phyloP scores from a whole-genome alignment of 2,888 invertebrate genomes.

The Napeogenes inachia region DNA sequence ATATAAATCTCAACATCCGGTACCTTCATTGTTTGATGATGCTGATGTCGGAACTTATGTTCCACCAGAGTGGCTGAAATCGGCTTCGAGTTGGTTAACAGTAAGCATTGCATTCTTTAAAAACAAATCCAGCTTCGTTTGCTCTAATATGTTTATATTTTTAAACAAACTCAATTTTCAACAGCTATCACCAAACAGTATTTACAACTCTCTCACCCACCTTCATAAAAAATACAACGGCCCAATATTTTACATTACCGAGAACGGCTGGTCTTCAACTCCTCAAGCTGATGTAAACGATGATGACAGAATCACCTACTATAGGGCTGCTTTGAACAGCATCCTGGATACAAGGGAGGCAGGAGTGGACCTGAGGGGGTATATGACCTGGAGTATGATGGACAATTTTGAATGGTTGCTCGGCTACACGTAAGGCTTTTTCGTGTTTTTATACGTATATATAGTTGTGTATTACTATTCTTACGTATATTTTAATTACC shows the following conservation, averaged over 20 bases:
- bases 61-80: conserved; percentile 43
- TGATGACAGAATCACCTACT: conserved; percentile 60
- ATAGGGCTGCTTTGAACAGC: conserved; percentile 60
- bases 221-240: conserved; percentile 68
- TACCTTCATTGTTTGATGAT: conserved; percentile 47
- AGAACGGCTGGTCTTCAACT: conserved; percentile 76
- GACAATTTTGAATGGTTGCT: conserved; percentile 81
- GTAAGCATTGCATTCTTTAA: conserved; percentile 36
- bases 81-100: conserved; percentile 49
- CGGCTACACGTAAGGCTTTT: conserved; percentile 70
- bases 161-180: conserved; percentile 5
- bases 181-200: conserved; percentile 76
- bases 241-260: conserved; percentile 76
- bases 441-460: not conserved
- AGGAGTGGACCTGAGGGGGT: conserved; percentile 68
- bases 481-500: no score
- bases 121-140: not conserved
- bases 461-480: no score
- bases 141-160: not conserved
- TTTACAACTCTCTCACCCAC: conserved; percentile 73
- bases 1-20: conserved; percentile 30
- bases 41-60: conserved; percentile 32
- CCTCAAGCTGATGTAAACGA: conserved; percentile 54
- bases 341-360: conserved; percentile 62
- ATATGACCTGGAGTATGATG: conserved; percentile 79